Percentiles rank a stretch among this genome's conserved stretches.
These are phyloP conservation scores for Sturmia bella DNA, from an alignment of 2,888 invertebrate species.

Conservation along the genomic window DNA sequence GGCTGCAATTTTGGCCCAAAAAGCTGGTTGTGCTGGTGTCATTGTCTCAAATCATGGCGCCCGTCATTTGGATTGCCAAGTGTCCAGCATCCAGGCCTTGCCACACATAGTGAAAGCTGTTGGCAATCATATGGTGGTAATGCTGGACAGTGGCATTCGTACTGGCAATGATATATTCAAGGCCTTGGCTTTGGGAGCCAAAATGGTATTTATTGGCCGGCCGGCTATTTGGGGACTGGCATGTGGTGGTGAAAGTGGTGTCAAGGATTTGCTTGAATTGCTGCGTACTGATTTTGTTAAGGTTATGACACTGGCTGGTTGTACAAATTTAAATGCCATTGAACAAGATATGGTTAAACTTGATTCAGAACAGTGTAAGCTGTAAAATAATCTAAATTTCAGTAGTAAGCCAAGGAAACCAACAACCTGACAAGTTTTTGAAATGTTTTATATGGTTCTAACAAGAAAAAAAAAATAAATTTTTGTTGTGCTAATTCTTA, in stretches of 20 bases:
- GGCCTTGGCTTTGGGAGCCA: conserved; percentile 94
- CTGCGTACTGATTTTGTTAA: conserved; percentile 89
- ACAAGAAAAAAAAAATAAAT: too few species aligned
- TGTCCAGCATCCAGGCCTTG: conserved; percentile 92
- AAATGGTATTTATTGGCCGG: conserved; percentile 93
- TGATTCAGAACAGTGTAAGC: too few species aligned
- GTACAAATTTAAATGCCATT: conserved; percentile 85
- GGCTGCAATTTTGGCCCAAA: conserved; percentile 89
- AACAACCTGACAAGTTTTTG: too few species aligned
- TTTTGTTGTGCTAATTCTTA: too few species aligned
- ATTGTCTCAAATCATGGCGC: conserved; percentile 97
- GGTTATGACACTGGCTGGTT: conserved; percentile 89
- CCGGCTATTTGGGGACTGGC: conserved; percentile 93
- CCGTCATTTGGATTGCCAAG: conserved; percentile 87
- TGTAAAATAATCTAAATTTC: too few species aligned
- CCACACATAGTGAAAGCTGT: conserved; percentile 90
- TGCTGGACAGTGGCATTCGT: conserved; percentile 92
- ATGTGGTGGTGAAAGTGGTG: conserved; percentile 90
- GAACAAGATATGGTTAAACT: conserved; percentile 84
- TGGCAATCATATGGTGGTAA: conserved; percentile 88
- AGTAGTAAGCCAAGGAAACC: too few species aligned
- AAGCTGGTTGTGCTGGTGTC: conserved; percentile 90
- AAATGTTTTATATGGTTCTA: too few species aligned
- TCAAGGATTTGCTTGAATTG: conserved; percentile 87
- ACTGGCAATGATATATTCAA: conserved; percentile 95